Conservation (phyloP, 2,113 vertebrate genomes). For the Trochalopteron elliotii region DNA sequence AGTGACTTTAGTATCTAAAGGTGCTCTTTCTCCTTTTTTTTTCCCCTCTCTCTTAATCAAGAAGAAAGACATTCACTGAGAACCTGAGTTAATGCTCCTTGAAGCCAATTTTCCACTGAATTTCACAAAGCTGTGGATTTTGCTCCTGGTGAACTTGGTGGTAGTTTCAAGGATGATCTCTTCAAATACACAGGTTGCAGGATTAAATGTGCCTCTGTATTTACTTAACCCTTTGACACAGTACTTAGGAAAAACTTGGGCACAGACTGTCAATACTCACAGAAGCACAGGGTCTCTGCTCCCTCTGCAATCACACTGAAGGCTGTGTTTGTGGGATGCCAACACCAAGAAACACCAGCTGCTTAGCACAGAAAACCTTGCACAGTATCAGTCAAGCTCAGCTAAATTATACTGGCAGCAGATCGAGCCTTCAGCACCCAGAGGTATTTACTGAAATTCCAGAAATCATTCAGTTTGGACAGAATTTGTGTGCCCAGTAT, state of each 20-base stretch:
- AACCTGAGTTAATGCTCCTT: conserved; percentile 44
- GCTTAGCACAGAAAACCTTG: neutral
- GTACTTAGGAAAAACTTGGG: neutral
- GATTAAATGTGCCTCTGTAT: neutral
- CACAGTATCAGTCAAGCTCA: neutral
- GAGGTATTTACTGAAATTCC: neutral
- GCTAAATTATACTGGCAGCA: neutral
- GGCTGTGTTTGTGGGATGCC: neutral
- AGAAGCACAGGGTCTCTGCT: neutral
- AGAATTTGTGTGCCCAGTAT: neutral
- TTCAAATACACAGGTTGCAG: neutral
- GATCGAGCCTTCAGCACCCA: neutral
- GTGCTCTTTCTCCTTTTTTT: neutral
- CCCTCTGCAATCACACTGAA: neutral
- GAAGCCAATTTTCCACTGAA: conserved; percentile 58
- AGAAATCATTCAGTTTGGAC: neutral
- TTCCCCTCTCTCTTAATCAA: neutral
- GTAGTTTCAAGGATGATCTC: neutral
- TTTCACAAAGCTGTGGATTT: conserved; percentile 49
- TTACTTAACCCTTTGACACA: neutral
- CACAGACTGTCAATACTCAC: fast-evolving
- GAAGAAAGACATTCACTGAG: neutral
- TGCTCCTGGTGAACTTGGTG: neutral
- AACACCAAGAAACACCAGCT: neutral
- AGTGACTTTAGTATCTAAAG: neutral